These are phyloP conservation scores for Brachyalestes nurse DNA, from an alignment of 2,797 vertebrate species.

Conservation along the genomic window DNA sequence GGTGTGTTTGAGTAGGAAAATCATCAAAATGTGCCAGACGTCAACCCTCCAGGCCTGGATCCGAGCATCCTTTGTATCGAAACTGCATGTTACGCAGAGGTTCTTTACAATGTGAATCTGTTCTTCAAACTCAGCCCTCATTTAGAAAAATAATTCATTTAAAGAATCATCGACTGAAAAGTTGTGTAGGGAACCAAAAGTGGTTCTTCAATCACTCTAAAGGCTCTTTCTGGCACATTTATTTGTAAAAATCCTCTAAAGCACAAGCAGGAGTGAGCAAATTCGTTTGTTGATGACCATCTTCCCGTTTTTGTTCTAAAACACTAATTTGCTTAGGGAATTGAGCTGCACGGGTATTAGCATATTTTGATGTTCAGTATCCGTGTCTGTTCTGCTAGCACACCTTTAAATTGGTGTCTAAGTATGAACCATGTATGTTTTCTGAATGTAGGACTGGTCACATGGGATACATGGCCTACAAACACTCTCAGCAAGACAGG, in stretches of 20 bases:
- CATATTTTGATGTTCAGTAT: background rate
- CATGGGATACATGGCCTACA: background rate
- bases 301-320: background rate
- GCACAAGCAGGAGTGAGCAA: background rate
- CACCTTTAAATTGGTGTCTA: background rate
- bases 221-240: background rate
- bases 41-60: no score
- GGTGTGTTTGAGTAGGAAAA: no score
- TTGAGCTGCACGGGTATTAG: background rate
- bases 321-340: slow-evolving; percentile 4
- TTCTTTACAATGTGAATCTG: background rate
- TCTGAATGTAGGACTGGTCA: background rate
- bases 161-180: background rate
- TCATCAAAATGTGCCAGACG: no score
- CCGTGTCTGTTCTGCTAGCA: background rate
- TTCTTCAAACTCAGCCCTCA: background rate
- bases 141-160: background rate
- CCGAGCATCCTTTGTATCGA: no score
- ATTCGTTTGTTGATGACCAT: background rate
- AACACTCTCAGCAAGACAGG: background rate
- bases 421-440: background rate
- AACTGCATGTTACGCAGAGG: no score
- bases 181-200: background rate
- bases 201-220: background rate
- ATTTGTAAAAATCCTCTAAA: background rate